These are phyloP conservation scores for Tholera decimalis DNA, from an alignment of 2,888 invertebrate genomes.

Conservation along the genomic window DNA sequence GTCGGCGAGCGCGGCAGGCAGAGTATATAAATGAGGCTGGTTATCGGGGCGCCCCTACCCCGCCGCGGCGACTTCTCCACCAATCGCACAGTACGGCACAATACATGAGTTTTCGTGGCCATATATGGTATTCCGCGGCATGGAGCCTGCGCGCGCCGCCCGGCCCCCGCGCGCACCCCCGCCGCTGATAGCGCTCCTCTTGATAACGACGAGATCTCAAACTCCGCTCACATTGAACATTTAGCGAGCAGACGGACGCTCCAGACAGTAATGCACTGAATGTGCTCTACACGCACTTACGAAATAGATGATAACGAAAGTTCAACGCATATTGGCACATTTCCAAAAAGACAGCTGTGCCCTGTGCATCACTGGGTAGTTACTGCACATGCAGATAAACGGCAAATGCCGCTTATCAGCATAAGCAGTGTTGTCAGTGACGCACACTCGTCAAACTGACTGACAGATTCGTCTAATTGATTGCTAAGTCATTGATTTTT, in stretches of 20 bases:
- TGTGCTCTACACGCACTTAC: constrained; percentile 43
- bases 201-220: constrained; percentile 83
- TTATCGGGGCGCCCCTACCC: constrained; percentile 91
- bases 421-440: constrained; percentile 23
- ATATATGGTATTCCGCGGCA: constrained; percentile 91
- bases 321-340: constrained; percentile 70
- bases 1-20: constrained; percentile 84
- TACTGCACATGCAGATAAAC: constrained; percentile 32
- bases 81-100: constrained; percentile 92
- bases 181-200: constrained; percentile 78
- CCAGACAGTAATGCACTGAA: constrained; percentile 50
- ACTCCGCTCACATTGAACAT: constrained; percentile 70
- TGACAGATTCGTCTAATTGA: constrained; percentile 4
- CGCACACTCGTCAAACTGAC: constrained; percentile 13
- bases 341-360: constrained; percentile 68
- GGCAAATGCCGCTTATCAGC: constrained; percentile 31
- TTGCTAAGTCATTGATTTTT: constrained; percentile 1
- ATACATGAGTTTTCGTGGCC: constrained; percentile 88
- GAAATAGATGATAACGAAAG: constrained; percentile 66
- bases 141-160: constrained; percentile 88
- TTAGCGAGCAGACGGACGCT: constrained; percentile 58
- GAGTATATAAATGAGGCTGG: constrained; percentile 91
- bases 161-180: constrained; percentile 73
- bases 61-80: constrained; percentile 87
- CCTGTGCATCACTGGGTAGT: constrained; percentile 44